Conservation (phyloP, 2,113 vertebrate genomes). For the Sitta europaea region DNA sequence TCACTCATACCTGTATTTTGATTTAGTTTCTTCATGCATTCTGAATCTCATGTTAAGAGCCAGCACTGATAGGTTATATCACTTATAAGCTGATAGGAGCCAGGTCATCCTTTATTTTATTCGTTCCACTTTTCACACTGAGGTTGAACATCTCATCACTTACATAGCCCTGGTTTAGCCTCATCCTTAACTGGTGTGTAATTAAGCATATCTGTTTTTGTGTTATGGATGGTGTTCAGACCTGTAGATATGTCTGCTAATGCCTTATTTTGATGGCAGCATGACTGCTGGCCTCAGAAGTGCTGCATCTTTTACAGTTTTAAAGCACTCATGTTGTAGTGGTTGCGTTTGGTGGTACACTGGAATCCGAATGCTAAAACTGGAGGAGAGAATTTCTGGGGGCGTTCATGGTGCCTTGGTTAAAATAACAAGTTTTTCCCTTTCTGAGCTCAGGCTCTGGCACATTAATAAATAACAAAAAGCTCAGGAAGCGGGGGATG, state of each 20-base stretch:
- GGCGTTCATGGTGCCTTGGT: neutral
- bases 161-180: neutral
- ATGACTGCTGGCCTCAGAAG: neutral
- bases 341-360: neutral
- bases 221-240: neutral
- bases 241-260: neutral
- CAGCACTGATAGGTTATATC: neutral
- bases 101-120: neutral
- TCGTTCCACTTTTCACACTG: neutral
- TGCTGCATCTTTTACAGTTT: neutral
- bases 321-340: neutral
- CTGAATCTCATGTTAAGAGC: neutral
- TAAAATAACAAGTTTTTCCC: neutral
- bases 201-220: neutral
- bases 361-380: neutral
- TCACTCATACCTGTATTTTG: neutral
- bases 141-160: neutral
- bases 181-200: neutral
- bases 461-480: neutral
- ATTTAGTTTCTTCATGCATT: neutral
- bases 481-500: neutral
- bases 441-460: neutral
- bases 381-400: neutral
- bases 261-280: neutral
- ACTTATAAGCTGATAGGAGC: neutral